These are phyloP conservation scores for Aspiorhynchus laticeps DNA, from an alignment of 2,113 vertebrate genomes.

Conservation along the genomic window DNA sequence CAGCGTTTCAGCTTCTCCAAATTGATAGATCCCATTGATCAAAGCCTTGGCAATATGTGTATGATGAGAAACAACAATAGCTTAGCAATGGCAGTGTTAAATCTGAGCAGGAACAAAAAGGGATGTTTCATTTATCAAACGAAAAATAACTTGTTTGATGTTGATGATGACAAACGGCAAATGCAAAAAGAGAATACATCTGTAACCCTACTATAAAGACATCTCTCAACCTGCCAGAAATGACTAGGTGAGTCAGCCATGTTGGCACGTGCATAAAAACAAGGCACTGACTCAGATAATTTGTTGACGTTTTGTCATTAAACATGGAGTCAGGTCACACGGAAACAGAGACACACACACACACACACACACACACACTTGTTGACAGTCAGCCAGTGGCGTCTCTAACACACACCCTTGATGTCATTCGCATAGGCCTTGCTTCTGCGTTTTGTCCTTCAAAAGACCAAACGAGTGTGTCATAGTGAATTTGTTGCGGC, in stretches of 20 bases:
- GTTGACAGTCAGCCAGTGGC: slow-evolving; percentile 44
- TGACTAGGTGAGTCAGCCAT: neutral
- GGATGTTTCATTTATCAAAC: slow-evolving; percentile 44
- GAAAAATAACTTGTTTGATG: slow-evolving; percentile 58
- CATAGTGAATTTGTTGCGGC: slow-evolving; percentile 20
- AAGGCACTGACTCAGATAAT: slow-evolving; percentile 31
- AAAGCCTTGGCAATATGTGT: slow-evolving; percentile 63
- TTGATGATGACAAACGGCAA: slow-evolving; percentile 55
- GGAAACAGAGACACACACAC: neutral
- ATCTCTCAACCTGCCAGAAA: slow-evolving; percentile 39
- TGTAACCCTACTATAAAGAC: neutral
- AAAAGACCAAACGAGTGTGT: slow-evolving; percentile 41
- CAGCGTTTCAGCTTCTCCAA: slow-evolving; percentile 39
- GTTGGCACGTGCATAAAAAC: neutral
- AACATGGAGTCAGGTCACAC: slow-evolving; percentile 17
- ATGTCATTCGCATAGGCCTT: slow-evolving; percentile 44
- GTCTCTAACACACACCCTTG: slow-evolving; percentile 32
- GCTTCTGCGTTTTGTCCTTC: slow-evolving; percentile 45
- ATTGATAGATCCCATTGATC: slow-evolving; percentile 70
- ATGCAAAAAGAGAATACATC: neutral
- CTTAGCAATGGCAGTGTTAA: slow-evolving; percentile 64
- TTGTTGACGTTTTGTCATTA: slow-evolving; percentile 7
- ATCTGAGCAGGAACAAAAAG: slow-evolving; percentile 60
- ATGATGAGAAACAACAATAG: slow-evolving; percentile 66
- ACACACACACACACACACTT: slow-evolving; percentile 44